phyloP scores from a whole-genome alignment of 2,113 vertebrate species.

The Eretmochelys imbricata region DNA sequence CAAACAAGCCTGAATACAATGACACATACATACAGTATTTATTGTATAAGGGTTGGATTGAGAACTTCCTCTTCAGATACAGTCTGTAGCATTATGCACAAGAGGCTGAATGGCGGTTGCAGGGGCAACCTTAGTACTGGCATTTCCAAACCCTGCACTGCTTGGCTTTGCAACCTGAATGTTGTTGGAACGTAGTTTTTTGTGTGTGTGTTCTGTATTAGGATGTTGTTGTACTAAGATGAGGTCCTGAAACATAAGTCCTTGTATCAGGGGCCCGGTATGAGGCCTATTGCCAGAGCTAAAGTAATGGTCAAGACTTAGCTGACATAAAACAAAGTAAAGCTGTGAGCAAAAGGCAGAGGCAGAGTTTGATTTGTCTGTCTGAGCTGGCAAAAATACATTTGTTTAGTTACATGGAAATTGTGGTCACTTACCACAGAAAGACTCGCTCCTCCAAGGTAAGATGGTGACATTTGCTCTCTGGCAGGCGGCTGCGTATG shows the following conservation, averaged over 20 bases:
- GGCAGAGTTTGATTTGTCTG: background rate
- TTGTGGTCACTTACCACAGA: constrained; percentile 67
- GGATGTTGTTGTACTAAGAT: no score
- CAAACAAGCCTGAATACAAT: background rate
- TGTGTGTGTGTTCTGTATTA: background rate
- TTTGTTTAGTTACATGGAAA: background rate
- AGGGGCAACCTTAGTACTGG: background rate
- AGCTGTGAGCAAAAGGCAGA: no score
- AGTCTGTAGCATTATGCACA: background rate
- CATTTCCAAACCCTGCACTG: background rate
- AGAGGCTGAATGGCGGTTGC: background rate
- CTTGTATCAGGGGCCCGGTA: no score
- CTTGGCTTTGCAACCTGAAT: background rate
- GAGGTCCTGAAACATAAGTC: no score
- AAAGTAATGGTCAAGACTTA: no score
- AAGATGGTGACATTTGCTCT: constrained; percentile 58
- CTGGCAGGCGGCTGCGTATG: constrained; percentile 70
- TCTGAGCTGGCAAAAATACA: background rate
- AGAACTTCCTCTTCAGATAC: background rate
- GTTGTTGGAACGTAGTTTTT: background rate
- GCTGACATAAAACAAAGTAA: no score
- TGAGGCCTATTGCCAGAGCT: no score
- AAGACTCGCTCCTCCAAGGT: constrained; percentile 71
- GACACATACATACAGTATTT: background rate
- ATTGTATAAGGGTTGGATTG: background rate